phyloP scores from a whole-genome alignment of 2,797 vertebrate species.

The Enoplosus armatus region DNA sequence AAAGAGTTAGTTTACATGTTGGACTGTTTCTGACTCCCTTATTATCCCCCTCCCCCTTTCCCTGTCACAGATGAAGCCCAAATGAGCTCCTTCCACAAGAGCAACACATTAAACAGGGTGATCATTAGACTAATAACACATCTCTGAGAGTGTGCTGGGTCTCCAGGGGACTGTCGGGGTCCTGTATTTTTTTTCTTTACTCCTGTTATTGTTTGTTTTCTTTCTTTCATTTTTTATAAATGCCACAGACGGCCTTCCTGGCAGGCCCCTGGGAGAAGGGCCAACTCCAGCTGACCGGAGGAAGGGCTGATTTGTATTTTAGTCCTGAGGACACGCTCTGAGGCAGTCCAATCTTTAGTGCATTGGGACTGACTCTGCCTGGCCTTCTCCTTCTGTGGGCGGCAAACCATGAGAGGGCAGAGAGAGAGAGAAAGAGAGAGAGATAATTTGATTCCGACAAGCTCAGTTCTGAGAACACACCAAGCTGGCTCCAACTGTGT shows the following conservation, averaged over 20 bases:
- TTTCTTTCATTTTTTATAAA: conserved; percentile 36
- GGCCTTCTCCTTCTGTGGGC: conserved; percentile 81
- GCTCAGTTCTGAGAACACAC: conserved; percentile 63
- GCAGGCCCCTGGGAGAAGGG: conserved; percentile 76
- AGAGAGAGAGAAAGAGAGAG: conserved; percentile 29
- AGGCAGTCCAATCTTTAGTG: conserved; percentile 80
- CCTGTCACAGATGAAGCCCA: conserved; percentile 33
- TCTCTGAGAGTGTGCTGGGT: conserved; percentile 26
- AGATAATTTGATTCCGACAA: conserved; percentile 70
- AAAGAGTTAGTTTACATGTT: conserved; percentile 42
- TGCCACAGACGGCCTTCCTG: conserved; percentile 75
- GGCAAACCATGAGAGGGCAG: conserved; percentile 69
- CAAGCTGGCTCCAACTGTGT: conserved; percentile 59
- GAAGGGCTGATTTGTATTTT: conserved; percentile 79
- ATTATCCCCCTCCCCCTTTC: conserved; percentile 25
- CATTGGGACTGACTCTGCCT: conserved; percentile 75
- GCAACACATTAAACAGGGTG: conserved; percentile 43
- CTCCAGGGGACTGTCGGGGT: conserved; percentile 30
- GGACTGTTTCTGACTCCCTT: conserved; percentile 29
- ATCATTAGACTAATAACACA: conserved; percentile 64
- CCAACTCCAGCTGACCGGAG: conserved; percentile 79
- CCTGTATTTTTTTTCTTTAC: conserved; percentile 13
- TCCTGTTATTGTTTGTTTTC: conserved; percentile 57
- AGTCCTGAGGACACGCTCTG: conserved; percentile 75
- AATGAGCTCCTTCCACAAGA: conserved; percentile 33